Evolutionary conservation across 2,888 invertebrate genomes (phyloP).

Genomic region (Linnaemya tessellans): DNA sequence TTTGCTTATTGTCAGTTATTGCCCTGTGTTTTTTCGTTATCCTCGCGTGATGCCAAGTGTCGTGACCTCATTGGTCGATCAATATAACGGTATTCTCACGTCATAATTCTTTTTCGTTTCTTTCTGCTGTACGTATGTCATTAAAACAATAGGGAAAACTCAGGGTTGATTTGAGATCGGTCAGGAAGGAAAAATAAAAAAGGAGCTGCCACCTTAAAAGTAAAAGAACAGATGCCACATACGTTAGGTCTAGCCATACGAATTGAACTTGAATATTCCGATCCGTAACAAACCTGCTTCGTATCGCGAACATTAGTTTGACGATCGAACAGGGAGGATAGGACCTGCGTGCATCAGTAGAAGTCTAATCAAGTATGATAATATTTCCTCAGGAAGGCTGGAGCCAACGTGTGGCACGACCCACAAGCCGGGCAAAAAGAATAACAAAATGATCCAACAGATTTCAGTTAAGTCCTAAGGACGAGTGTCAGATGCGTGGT

Average conservation of each 20-base stretch:
- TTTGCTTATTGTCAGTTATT: too few species aligned
- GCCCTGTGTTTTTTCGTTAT: too few species aligned
- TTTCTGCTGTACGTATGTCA: neutral
- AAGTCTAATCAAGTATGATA: neutral
- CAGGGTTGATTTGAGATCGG: neutral
- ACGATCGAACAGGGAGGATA: conserved; percentile 3
- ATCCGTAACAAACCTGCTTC: conserved; percentile 12
- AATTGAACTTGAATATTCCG: neutral
- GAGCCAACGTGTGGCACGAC: too few species aligned
- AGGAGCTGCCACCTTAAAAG: neutral
- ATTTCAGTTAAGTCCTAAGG: neutral
- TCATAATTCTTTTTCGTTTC: neutral
- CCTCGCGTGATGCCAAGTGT: neutral
- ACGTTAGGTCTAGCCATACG: too few species aligned
- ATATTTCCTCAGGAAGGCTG: too few species aligned
- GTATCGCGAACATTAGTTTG: neutral
- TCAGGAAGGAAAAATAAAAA: too few species aligned
- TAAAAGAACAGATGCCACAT: too few species aligned
- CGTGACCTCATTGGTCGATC: conserved; percentile 1
- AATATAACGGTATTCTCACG: neutral
- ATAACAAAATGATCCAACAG: too few species aligned
- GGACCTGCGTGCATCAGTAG: neutral
- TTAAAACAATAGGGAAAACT: neutral
- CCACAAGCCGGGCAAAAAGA: conserved; percentile 8
- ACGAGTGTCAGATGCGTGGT: neutral